Conservation (phyloP, 92 coral and sea anemone species). For the Paragorgia papillata region DNA sequence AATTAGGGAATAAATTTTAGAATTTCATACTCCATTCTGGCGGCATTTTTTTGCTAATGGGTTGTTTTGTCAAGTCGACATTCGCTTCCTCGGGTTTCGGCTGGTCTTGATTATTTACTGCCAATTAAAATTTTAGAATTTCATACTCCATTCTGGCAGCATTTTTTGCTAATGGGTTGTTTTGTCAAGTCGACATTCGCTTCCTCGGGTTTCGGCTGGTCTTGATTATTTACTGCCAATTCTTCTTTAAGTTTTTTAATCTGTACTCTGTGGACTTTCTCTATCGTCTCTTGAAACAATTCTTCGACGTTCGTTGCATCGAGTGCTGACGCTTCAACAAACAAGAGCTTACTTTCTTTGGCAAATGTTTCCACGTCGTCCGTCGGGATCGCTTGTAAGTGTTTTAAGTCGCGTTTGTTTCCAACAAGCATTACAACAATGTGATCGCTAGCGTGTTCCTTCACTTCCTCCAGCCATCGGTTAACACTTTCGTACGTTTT, state of each 20-base stretch:
- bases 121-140: slow-evolving; percentile 61
- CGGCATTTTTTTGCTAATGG: slow-evolving; percentile 42
- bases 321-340: slow-evolving; percentile 95
- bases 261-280: slow-evolving; percentile 88
- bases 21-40: not conserved
- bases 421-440: slow-evolving; percentile 99
- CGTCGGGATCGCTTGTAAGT: slow-evolving; percentile 81
- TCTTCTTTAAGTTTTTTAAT: slow-evolving; percentile 94
- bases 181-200: slow-evolving; percentile 67
- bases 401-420: slow-evolving; percentile 95
- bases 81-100: slow-evolving; percentile 39
- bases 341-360: slow-evolving; percentile 71
- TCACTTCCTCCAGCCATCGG: slow-evolving; percentile 90
- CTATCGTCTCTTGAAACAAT: slow-evolving; percentile 92
- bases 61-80: slow-evolving; percentile 60
- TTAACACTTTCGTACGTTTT: slow-evolving; percentile 94
- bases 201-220: slow-evolving; percentile 2
- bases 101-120: slow-evolving; percentile 1
- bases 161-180: slow-evolving; percentile 26
- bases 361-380: slow-evolving; percentile 92
- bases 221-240: slow-evolving; percentile 42
- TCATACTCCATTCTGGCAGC: slow-evolving; percentile 31
- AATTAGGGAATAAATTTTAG: no score
- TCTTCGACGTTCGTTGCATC: slow-evolving; percentile 97
- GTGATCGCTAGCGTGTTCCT: slow-evolving; percentile 91